Evolutionary conservation across 1,140 invertebrate species (phyloP), one percentile per base, ranked within the genome.

Genomic region (Rhopalosiphum maidis): DNA sequence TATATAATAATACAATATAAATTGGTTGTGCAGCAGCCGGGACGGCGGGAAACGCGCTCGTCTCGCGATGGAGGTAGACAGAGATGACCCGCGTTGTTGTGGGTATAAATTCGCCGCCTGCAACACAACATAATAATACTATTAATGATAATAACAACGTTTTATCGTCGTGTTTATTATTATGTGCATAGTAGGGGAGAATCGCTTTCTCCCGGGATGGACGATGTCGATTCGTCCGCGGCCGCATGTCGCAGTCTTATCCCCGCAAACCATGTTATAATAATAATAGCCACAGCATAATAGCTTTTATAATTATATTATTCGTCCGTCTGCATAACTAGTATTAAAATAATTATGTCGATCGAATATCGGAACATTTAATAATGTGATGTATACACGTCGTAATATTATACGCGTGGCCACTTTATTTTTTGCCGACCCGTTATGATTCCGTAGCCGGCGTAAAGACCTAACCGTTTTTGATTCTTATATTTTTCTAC

Each of bases 141-240:
- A 77, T 18, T 68, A 68, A 60, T 60, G 4, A 30, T 60, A 55
- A 55, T 30, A 68, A 68, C 30, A 68, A 15, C 60, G 60, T 77
- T 77, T n/a, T 77, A n/a, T n/a, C 60, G 1, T n/a, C n/a, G 30
- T 35, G 60, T 77, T 77, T 68, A n/a, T 68, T 68, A 68, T 68
- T 60, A 60, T 60, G 55, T 30, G 60, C 23, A 25, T 86, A 86
- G 85, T 86, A 46, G 41, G 85, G 85, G 43, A 86, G 85, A 86
- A 15, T 46, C 9, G 43, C 85, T 86, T 86, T 86, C 85, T 86
- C 85, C 43, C 23, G 43, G 85, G 43, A 43, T 48, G 41, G 85
- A 25, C 35, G 11, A 25, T 15, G 60, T 77, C 60, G 60, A 77
- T 43, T 86, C 15, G 85, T 86, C 85, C 43, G 85, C 43, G 41